Conservation (phyloP, 2,797 vertebrate species). For the Craterocephalus amniculus region DNA sequence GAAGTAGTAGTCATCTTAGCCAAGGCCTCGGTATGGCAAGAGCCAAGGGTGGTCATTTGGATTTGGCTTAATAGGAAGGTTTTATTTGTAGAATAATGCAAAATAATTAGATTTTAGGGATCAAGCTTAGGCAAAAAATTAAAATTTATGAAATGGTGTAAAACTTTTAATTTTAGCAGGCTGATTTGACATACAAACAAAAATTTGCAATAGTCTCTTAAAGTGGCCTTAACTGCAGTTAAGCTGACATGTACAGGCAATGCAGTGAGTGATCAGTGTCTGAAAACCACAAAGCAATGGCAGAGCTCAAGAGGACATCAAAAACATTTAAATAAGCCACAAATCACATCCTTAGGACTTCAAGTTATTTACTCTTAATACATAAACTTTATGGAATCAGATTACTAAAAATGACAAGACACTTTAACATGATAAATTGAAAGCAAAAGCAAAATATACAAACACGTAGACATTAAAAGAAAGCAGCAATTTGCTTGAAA, state of each 20-base stretch:
- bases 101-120: neutral
- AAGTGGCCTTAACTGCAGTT: neutral
- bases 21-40: neutral
- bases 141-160: conserved; percentile 10
- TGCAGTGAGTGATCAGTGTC: neutral
- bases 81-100: neutral
- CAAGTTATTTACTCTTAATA: neutral
- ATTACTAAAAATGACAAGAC: neutral
- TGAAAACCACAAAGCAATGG: neutral
- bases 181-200: neutral
- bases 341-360: neutral
- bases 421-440: neutral
- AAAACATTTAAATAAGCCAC: neutral
- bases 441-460: neutral
- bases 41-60: neutral
- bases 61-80: neutral
- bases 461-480: neutral
- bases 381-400: neutral
- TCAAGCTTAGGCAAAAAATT: neutral
- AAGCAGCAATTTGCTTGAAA: conserved; percentile 4
- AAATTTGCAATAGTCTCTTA: neutral
- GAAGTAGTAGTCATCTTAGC: neutral
- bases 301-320: neutral
- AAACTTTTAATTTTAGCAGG: conserved; percentile 6
- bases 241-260: neutral